phyloP scores from a whole-genome alignment of 2,113 vertebrate genomes.

The Notiomystis cincta region DNA sequence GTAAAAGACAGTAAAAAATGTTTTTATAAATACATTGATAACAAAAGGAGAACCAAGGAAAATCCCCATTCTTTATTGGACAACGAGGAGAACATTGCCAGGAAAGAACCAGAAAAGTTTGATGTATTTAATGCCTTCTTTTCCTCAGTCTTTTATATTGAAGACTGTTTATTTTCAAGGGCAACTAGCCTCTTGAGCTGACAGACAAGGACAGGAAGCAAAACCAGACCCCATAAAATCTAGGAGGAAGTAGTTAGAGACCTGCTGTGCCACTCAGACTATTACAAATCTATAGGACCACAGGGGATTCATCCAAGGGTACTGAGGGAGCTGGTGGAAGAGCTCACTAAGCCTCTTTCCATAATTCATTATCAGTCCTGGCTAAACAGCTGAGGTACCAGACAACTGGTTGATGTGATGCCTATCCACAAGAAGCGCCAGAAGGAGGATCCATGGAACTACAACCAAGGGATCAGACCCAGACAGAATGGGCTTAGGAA shows the following conservation, averaged over 20 bases:
- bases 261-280: background rate
- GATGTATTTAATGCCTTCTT: background rate
- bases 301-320: background rate
- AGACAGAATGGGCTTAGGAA: background rate
- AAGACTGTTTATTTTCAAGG: background rate
- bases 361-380: background rate
- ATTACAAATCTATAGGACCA: too few species aligned
- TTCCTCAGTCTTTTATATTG: background rate
- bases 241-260: background rate
- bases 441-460: background rate
- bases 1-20: background rate
- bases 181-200: background rate
- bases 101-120: background rate
- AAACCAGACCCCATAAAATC: background rate
- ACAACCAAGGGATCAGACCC: background rate
- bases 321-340: background rate
- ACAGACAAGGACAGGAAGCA: background rate
- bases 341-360: background rate
- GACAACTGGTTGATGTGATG: too few species aligned
- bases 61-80: background rate
- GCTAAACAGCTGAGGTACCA: background rate
- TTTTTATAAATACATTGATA: background rate
- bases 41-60: background rate
- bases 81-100: rapidly evolving
- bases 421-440: background rate